Base-by-base conservation (phyloP, 2,888 invertebrate genomes). In the Globia sparganii region DNA sequence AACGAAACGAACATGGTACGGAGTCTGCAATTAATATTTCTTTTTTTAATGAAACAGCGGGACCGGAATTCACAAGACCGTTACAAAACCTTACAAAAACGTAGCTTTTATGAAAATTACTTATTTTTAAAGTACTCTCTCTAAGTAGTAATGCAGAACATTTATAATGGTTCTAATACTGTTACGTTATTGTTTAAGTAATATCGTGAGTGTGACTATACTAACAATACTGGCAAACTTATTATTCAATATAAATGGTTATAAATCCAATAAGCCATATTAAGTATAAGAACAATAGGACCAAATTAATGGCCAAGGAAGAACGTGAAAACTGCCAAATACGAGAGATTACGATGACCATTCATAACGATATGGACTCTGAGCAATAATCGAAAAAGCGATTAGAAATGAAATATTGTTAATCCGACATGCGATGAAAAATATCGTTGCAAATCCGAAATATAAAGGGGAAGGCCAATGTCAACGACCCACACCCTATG, bases 401-500 rank as follows among this genome's bases (percentile, higher is more conserved):
- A 94, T 94, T 93, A 94, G 88, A 92, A 91, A 94, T 94, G 92
- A 94, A 92, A 90, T 93, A 95, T 94, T 93, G 91, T 91, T 94
- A 95, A 95, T 95, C 94, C 89, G 93, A 94, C 92, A 91, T 91
- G 88, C 90, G 91, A 92, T 91, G 93, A 94, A 94, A 95, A 95
- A 94, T 94, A 93, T 93, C 91, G 91, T 92, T 92, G 93, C 95
- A 93, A 95, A 95, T 94, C 92, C 90, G 89, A 92, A 94, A 91
- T 89, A 92, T 91, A 91, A 93, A 91, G 95, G 87, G 95, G 95
- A 94, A 93, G 92, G 94, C 94, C 94, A 94, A 95, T 95, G 96
- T 96, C 96, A 96, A 95, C 92, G 96, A 96, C 96, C 96, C 88
- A 92, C 93, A 93, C 94, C 94, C 95, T 93, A 93, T 93, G 91